Conservation (phyloP, 2,888 invertebrate genomes). For the Lasioglossum malachurum region DNA sequence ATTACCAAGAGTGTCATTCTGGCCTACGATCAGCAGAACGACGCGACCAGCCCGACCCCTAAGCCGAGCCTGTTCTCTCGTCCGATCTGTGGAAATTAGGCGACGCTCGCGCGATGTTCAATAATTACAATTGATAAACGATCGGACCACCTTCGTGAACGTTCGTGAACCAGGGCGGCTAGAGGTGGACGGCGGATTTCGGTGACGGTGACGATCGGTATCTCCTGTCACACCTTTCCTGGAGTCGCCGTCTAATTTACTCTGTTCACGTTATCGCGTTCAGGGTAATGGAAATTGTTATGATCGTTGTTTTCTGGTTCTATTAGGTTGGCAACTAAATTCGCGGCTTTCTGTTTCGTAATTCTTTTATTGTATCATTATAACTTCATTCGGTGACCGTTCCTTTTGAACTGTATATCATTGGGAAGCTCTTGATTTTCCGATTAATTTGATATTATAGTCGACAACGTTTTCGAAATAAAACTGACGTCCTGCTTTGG, state of each 20-base stretch:
- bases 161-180: too few species aligned
- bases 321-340: too few species aligned
- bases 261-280: neutral
- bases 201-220: neutral
- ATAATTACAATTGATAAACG: slow-evolving; percentile 78
- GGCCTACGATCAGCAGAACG: slow-evolving; percentile 62
- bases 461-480: too few species aligned
- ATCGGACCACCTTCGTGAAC: slow-evolving; percentile 32
- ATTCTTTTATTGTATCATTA: too few species aligned
- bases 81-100: slow-evolving; percentile 69
- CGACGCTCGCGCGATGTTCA: slow-evolving; percentile 76
- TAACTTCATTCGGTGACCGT: too few species aligned
- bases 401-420: too few species aligned
- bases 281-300: neutral
- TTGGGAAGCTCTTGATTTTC: too few species aligned
- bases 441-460: too few species aligned
- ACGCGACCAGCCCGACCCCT: slow-evolving; percentile 38
- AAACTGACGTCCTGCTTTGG: too few species aligned
- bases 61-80: slow-evolving; percentile 51
- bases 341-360: too few species aligned
- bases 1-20: slow-evolving; percentile 82
- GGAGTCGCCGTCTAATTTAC: neutral
- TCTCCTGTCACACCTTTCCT: neutral
- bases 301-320: too few species aligned
- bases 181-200: neutral